Percentiles rank a stretch among this genome's conserved stretches.
Conservation (phyloP, 1,140 invertebrate species). For the Diabrotica undecimpunctata region DNA sequence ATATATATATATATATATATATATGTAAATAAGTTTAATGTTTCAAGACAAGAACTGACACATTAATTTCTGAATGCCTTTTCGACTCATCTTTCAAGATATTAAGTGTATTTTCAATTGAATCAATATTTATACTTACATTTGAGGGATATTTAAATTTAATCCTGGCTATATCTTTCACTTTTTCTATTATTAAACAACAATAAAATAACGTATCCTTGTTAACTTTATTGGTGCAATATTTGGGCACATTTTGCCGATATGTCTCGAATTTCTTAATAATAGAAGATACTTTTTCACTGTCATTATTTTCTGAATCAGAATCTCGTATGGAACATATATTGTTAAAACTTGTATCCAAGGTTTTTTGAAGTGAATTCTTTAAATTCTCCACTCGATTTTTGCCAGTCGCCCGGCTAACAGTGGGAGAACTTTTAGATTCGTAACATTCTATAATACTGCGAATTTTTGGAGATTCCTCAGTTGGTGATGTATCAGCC, state of each 20-base stretch:
- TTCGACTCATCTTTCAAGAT: too few species aligned
- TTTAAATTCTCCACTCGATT: conserved; percentile 28
- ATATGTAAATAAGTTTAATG: too few species aligned
- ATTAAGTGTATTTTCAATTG: too few species aligned
- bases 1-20: too few species aligned
- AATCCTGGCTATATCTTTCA: conserved; percentile 60
- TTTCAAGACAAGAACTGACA: too few species aligned
- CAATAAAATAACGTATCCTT: conserved; percentile 57
- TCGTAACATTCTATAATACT: conserved; percentile 40
- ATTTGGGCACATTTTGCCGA: conserved; percentile 37
- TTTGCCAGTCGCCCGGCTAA: background rate
- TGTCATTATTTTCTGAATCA: conserved; percentile 18
- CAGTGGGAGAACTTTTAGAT: background rate
- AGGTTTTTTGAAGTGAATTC: conserved; percentile 23
- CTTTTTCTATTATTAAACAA: conserved; percentile 62
- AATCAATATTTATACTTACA: conserved; percentile 48
- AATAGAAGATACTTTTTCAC: conserved; percentile 30
- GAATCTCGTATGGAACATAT: conserved; percentile 12
- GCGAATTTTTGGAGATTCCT: conserved; percentile 36
- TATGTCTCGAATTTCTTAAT: conserved; percentile 47
- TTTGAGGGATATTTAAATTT: conserved; percentile 63
- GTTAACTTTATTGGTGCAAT: conserved; percentile 29
- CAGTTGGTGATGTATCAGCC: conserved; percentile 40
- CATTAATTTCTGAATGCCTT: too few species aligned
- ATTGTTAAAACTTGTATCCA: conserved; percentile 28